phyloP scores from a whole-genome alignment of 2,797 vertebrate species.

The Peromyscus attwateri region DNA sequence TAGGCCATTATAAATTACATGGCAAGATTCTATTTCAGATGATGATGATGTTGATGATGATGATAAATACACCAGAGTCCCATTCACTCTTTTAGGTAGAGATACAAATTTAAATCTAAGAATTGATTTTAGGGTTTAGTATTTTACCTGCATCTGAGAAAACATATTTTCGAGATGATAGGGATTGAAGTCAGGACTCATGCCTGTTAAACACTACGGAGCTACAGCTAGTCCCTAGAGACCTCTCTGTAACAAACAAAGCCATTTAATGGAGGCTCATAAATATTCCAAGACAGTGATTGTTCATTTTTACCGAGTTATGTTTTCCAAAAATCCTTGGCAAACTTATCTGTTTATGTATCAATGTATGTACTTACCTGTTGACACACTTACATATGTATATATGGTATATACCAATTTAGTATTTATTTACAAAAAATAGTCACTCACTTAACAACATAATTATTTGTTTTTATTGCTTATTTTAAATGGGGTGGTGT shows the following conservation, averaged over 20 bases:
- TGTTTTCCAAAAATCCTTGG: neutral
- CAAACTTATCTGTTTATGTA: neutral
- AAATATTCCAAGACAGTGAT: neutral
- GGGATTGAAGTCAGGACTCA: neutral
- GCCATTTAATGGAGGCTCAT: slow-evolving; percentile 2
- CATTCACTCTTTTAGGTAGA: neutral
- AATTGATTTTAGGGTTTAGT: slow-evolving; percentile 52
- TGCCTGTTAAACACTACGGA: neutral
- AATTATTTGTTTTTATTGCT: slow-evolving; percentile 41
- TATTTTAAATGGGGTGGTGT: neutral
- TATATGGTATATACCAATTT: neutral
- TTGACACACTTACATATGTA: neutral
- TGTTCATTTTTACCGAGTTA: slow-evolving; percentile 30
- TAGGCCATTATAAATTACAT: neutral
- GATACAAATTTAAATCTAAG: neutral
- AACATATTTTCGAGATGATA: neutral
- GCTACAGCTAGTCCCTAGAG: neutral
- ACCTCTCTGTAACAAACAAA: slow-evolving; percentile 37
- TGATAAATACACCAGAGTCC: neutral
- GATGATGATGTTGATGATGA: neutral
- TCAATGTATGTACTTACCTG: neutral
- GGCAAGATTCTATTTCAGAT: neutral
- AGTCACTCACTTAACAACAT: neutral
- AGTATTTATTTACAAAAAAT: slow-evolving; percentile 12
- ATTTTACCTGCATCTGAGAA: slow-evolving; percentile 28